Evolutionary conservation across 2,888 invertebrate genomes (phyloP), one percentile per base, ranked within the genome.

Genomic region (Ptycholaimellus sp.): DNA sequence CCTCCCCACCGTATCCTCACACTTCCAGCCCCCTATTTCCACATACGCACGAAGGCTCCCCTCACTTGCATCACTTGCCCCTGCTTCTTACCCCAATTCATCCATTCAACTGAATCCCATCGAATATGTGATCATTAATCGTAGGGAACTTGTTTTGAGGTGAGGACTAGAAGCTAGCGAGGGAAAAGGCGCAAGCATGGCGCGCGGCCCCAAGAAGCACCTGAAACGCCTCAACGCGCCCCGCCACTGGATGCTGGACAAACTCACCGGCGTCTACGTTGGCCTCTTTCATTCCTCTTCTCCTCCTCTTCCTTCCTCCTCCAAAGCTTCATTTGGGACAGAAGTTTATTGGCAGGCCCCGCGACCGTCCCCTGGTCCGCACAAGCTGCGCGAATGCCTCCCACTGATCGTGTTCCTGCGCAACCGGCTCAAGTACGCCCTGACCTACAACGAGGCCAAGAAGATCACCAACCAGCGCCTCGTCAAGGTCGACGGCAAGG

Each of bases 241-340:
- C 11, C 90, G 87, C 68, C 82, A 93, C 77, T 96, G 96, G 96
- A 93, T 99, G 90, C 73, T 96, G 72, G 93, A 90, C 71, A 99
- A 96, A 68, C 68, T 93, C 55, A 83, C 85, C 47, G 93, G 93
- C 59, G 83, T 81, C 41, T 93, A 82, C 61, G 62, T 62, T 55
- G 58, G 59, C 32, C n/a, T 14, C 3, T 18, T 30, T 38, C 27
- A 7, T 9, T 21, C 9, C 11, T n/a, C 3, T 41, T 5, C 32
- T 40, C 25, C 14, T 23, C 5, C 14, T 18, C 9, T 19, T 31
- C 11, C 6, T 14, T 13, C 5, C 6, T 29, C 19, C 6, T 6
- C 33, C 7, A 6, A 17, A 30, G 18, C 9, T 20, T 33, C 6
- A 5, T 33, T 46, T 54, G 42, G 53, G 53, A 42, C 27, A 25